phyloP scores from a whole-genome alignment of 2,888 invertebrate species.

The Ennomos quercinarius region DNA sequence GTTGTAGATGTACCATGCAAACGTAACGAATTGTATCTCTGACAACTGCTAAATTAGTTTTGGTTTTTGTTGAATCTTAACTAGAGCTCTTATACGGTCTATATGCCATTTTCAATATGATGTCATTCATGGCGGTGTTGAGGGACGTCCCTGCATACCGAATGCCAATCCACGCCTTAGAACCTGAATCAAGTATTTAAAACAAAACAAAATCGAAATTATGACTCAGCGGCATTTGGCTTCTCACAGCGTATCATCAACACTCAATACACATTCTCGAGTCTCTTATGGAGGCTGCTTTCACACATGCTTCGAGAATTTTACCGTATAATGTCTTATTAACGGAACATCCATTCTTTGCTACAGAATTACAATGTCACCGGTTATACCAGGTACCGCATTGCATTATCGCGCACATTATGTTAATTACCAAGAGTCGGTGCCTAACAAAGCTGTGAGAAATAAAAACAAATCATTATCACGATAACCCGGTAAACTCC shows the following conservation, averaged over 20 bases:
- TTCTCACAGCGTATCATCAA: constrained; percentile 28
- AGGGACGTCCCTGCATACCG: constrained; percentile 18
- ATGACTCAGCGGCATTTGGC: constrained; percentile 36
- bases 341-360: constrained; percentile 11
- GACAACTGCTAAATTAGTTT: no score
- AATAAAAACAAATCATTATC: constrained; percentile 69
- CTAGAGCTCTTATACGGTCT: no score
- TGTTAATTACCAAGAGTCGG: constrained; percentile 52
- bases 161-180: constrained; percentile 24
- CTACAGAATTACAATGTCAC: constrained; percentile 14
- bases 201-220: constrained; percentile 35
- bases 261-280: constrained; percentile 33
- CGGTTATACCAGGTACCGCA: constrained; percentile 6
- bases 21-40: no score
- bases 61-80: no score
- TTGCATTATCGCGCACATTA: constrained; percentile 43
- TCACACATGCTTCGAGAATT: constrained; percentile 20
- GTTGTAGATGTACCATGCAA: neutral
- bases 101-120: no score
- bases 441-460: constrained; percentile 55
- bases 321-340: constrained; percentile 14
- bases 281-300: constrained; percentile 20
- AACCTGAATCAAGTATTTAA: constrained; percentile 36
- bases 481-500: constrained; percentile 62
- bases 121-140: no score